Conservation (phyloP, 2,888 invertebrate species). For the Luperina nickerlii region DNA sequence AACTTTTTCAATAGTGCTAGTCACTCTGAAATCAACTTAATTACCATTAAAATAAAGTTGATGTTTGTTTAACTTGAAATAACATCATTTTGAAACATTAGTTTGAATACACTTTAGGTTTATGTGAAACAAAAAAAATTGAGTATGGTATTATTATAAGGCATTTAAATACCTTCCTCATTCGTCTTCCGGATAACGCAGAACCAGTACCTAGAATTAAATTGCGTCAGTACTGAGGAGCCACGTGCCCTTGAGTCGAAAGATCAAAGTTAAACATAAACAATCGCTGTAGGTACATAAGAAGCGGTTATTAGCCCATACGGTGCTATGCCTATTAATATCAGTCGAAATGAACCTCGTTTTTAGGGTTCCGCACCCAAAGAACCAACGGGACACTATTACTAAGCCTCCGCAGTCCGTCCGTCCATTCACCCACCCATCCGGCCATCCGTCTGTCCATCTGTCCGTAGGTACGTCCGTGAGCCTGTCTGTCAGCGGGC, state of each 20-base stretch:
- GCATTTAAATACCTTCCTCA: background rate
- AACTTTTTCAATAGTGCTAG: too few species aligned
- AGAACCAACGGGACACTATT: background rate
- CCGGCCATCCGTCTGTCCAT: too few species aligned
- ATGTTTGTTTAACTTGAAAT: too few species aligned
- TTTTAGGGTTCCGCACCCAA: background rate
- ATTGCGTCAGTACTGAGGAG: slow-evolving; percentile 9
- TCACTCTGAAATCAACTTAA: too few species aligned
- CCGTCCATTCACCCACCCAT: too few species aligned
- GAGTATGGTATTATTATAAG: background rate
- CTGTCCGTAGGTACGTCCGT: background rate
- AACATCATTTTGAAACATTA: too few species aligned
- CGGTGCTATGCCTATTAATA: background rate
- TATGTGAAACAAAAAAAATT: background rate
- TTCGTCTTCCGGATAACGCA: background rate
- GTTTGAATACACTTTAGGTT: too few species aligned
- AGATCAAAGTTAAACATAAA: slow-evolving; percentile 37
- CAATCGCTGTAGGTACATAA: slow-evolving; percentile 21
- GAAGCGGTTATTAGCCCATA: background rate
- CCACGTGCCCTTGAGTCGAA: slow-evolving; percentile 41
- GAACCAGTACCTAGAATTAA: slow-evolving; percentile 5
- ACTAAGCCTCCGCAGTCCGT: background rate
- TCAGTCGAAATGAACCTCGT: too few species aligned
- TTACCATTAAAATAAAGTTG: too few species aligned
- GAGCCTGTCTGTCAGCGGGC: background rate